Evolutionary conservation across 1,140 invertebrate species (phyloP), one percentile per base, ranked within the genome.

Genomic region (Pomacea maculata): DNA sequence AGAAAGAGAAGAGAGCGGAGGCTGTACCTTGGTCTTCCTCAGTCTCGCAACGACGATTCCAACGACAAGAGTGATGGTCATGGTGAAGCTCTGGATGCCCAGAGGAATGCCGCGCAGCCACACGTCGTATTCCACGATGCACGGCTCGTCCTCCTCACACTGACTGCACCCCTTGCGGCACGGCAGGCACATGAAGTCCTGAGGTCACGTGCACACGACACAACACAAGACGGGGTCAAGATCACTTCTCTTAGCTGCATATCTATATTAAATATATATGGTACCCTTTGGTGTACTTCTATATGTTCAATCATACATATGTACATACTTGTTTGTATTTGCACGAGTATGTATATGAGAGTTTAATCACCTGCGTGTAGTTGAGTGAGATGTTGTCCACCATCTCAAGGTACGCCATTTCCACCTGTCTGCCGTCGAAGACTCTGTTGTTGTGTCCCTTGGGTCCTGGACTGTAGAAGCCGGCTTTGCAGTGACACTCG

Each of bases 11-110:
- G 25, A 8, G 4, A n/a, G 34, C 10, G 34, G 54, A n/a, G 54
- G 14, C 8, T 34, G 21, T 92, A 96, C 95, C 93, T 95, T 96
- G 87, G 94, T 94, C 92, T 95, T 96, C 65, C 95, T 92, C 80
- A 95, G 94, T 84, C 94, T 93, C 85, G 95, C 95, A 34, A 96
- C 94, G 71, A 95, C 93, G 34, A 95, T 89, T 14, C 92, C 94
- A n/a, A 96, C 91, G 15, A 95, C 92, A 25, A 95, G 84, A 71
- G 95, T 94, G 68, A 95, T 92, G 14, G 94, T 93, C 89, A 96
- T 95, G 88, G 95, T 95, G 29, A 94, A 93, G 34, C 94, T 93
- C 87, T 96, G 94, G 45, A 95, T 93, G 19, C 94, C 94, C 25
- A 96, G 92, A 55, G 95, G 93, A 63, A 94, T 92, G 6, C 94